Conservation (phyloP, 35 echinoderm and acorn worm species). For the Stichopus chloronotus region DNA sequence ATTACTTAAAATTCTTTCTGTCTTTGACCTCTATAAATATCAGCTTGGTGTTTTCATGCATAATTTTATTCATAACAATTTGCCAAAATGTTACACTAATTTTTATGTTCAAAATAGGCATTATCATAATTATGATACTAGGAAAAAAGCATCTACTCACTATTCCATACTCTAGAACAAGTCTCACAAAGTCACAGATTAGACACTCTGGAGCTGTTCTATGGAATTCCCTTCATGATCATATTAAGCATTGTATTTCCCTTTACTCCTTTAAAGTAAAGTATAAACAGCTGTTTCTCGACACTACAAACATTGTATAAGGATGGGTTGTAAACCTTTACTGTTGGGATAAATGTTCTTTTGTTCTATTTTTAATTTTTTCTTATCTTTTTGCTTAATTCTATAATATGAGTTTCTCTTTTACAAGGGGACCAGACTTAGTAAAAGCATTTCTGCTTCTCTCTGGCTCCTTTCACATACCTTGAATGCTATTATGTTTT, state of each 20-base stretch:
- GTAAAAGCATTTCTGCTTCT: no score
- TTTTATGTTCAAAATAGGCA: neutral
- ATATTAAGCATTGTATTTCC: neutral
- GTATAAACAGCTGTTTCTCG: no score
- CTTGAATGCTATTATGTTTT: no score
- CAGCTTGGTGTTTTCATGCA: neutral
- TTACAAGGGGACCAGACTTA: no score
- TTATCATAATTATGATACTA: slow-evolving; percentile 7
- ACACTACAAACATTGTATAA: no score
- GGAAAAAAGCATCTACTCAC: slow-evolving; percentile 1
- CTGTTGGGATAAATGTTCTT: no score
- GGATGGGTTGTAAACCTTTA: no score
- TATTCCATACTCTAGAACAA: neutral
- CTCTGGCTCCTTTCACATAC: no score
- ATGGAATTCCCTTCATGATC: neutral
- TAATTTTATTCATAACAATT: neutral
- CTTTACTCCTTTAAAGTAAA: slow-evolving; percentile 1
- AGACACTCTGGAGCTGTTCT: neutral
- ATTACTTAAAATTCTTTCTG: neutral
- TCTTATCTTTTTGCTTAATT: no score
- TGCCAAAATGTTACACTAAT: neutral
- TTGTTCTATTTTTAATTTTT: no score
- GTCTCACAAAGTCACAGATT: neutral
- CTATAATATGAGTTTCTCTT: no score
- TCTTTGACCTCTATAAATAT: neutral